These are phyloP conservation scores for Liparis tanakae DNA, from an alignment of 2,797 vertebrate genomes.

Conservation along the genomic window DNA sequence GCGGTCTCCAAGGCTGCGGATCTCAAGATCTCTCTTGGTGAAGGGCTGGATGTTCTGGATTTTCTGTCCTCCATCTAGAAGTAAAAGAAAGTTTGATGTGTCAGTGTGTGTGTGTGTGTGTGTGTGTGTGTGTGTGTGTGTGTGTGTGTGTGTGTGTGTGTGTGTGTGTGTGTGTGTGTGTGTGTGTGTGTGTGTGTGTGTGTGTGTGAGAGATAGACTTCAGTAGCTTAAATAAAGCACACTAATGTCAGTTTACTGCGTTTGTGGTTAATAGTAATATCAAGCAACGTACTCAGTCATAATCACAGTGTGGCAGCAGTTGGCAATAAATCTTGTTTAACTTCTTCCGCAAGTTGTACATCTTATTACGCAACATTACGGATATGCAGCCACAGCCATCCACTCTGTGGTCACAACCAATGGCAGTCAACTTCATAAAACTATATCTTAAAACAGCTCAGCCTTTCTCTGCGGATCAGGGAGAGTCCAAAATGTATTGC, in stretches of 20 bases:
- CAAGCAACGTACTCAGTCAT: neutral
- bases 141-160: neutral
- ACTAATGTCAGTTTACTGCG: neutral
- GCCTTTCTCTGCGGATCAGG: constrained; percentile 9
- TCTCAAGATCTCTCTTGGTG: constrained; percentile 92
- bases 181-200: neutral
- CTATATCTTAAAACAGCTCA: neutral
- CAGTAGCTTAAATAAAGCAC: neutral
- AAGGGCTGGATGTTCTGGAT: constrained; percentile 97
- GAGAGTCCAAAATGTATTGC: neutral
- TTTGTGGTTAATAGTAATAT: neutral
- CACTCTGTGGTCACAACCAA: neutral
- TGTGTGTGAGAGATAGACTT: neutral
- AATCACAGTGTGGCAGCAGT: neutral
- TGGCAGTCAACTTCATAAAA: neutral
- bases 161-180: neutral
- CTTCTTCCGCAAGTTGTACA: neutral
- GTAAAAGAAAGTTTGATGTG: neutral
- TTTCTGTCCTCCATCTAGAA: constrained; percentile 84
- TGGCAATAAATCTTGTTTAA: no score
- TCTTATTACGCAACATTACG: neutral
- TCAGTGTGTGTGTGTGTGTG: neutral
- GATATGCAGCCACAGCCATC: neutral
- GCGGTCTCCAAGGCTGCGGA: constrained; percentile 91
- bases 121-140: neutral